A percentile compares a stretch with the other conserved stretches of the same genome.
Conservation (phyloP, 1,140 invertebrate genomes). For the Paramacrobiotus metropolitanus region DNA sequence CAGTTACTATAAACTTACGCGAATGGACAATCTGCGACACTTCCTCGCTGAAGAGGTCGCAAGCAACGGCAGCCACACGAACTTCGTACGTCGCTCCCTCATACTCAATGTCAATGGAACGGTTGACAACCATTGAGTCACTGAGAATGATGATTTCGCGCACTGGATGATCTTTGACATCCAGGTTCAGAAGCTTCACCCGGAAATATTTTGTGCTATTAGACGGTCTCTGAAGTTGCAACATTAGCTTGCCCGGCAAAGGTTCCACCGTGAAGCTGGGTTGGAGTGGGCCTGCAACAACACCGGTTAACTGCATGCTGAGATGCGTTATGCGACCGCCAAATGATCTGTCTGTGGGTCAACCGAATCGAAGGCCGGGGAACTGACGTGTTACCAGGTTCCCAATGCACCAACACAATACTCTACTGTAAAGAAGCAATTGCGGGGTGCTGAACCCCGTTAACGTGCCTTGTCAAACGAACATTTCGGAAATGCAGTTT, state of each 20-base stretch:
- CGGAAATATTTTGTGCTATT: constrained; percentile 1
- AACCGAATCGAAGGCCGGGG: too few species aligned
- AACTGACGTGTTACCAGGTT: too few species aligned
- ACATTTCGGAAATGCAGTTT: too few species aligned
- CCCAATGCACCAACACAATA: too few species aligned
- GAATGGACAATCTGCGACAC: neutral
- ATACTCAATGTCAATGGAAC: constrained; percentile 6
- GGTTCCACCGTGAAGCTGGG: neutral
- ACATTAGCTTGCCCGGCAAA: neutral
- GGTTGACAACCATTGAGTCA: constrained; percentile 9
- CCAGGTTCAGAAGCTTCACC: neutral
- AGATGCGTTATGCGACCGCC: neutral
- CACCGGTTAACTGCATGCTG: neutral
- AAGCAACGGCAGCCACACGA: neutral
- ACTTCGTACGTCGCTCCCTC: neutral
- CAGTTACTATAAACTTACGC: too few species aligned
- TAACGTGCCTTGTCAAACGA: too few species aligned
- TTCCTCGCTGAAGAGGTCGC: neutral
- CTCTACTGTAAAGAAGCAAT: too few species aligned
- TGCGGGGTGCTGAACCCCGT: too few species aligned
- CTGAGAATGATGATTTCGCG: neutral
- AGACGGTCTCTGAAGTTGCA: neutral
- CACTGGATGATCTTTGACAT: neutral
- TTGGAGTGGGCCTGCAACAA: neutral
- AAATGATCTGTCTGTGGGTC: too few species aligned